Percentiles rank a stretch among this genome's conserved stretches.
Conservation (phyloP, 2,797 vertebrate genomes). For the Gouania willdenowi region DNA sequence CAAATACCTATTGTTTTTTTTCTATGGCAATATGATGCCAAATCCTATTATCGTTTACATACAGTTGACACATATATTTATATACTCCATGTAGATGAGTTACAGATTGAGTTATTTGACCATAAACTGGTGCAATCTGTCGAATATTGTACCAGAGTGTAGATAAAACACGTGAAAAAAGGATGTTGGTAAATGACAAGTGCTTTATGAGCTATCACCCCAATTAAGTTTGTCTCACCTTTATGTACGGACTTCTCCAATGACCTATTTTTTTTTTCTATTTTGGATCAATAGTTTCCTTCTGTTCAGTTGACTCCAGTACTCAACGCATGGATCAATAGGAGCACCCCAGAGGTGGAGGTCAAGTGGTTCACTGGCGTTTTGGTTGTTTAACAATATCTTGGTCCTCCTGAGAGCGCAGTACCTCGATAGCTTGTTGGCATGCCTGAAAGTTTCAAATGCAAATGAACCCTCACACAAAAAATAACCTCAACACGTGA, state of each 20-base stretch:
- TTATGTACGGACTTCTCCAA: slow-evolving; percentile 1
- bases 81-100: too few species aligned
- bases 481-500: slow-evolving; percentile 11
- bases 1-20: too few species aligned
- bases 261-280: slow-evolving; percentile 36
- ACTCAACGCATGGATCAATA: slow-evolving; percentile 49
- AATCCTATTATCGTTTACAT: too few species aligned
- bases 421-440: slow-evolving; percentile 43
- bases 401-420: slow-evolving; percentile 44
- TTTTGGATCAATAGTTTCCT: slow-evolving; percentile 34
- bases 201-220: too few species aligned
- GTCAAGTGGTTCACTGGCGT: slow-evolving; percentile 51
- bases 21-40: too few species aligned
- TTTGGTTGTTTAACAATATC: slow-evolving; percentile 45
- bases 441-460: slow-evolving; percentile 53
- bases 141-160: too few species aligned
- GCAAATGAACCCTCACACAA: slow-evolving; percentile 27
- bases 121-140: too few species aligned
- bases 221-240: too few species aligned
- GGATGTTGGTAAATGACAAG: too few species aligned
- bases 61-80: too few species aligned
- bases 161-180: too few species aligned
- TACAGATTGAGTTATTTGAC: too few species aligned
- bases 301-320: slow-evolving; percentile 25
- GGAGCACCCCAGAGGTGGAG: slow-evolving; percentile 46